A percentile compares a stretch with the other conserved stretches of the same genome.
phyloP scores from a whole-genome alignment of 2,888 invertebrate genomes.

The Entomobrya proxima region DNA sequence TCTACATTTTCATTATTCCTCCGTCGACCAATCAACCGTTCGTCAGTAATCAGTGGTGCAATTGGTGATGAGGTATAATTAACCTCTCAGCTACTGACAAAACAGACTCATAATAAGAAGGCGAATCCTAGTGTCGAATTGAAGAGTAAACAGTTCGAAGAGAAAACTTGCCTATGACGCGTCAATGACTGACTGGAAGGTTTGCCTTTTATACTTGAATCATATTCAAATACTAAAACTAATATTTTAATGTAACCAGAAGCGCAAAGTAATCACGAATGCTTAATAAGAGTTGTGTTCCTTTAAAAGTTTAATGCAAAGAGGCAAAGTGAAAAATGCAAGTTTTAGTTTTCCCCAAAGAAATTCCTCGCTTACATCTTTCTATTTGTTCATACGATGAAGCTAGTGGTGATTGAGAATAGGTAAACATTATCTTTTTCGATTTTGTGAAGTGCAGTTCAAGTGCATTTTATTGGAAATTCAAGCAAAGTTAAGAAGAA shows the following conservation, averaged over 20 bases:
- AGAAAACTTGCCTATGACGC: constrained; percentile 9
- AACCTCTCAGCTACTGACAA: constrained; percentile 66
- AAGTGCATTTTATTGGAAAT: not conserved
- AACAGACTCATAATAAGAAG: constrained; percentile 43
- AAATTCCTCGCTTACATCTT: no score
- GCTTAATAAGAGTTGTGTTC: not conserved
- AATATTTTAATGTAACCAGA: not conserved
- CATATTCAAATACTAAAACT: not conserved
- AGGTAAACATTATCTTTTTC: no score
- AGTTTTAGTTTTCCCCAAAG: constrained; percentile 29
- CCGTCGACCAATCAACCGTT: constrained; percentile 8
- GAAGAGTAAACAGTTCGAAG: constrained; percentile 23
- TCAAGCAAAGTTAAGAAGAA: not conserved
- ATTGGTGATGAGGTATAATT: constrained; percentile 62
- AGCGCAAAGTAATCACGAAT: constrained; percentile 3
- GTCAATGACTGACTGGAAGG: constrained; percentile 38
- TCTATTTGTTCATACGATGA: constrained; percentile 20
- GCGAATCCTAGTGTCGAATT: constrained; percentile 26
- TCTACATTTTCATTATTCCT: constrained; percentile 34
- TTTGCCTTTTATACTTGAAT: not conserved
- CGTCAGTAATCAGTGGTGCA: constrained; percentile 53
- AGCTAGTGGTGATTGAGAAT: constrained; percentile 12
- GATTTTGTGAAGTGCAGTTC: no score
- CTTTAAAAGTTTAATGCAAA: not conserved
- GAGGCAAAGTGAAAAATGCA: constrained; percentile 57